These are phyloP conservation scores for Eupristina koningsbergeri DNA, from an alignment of 1,140 invertebrate genomes.

Conservation along the genomic window DNA sequence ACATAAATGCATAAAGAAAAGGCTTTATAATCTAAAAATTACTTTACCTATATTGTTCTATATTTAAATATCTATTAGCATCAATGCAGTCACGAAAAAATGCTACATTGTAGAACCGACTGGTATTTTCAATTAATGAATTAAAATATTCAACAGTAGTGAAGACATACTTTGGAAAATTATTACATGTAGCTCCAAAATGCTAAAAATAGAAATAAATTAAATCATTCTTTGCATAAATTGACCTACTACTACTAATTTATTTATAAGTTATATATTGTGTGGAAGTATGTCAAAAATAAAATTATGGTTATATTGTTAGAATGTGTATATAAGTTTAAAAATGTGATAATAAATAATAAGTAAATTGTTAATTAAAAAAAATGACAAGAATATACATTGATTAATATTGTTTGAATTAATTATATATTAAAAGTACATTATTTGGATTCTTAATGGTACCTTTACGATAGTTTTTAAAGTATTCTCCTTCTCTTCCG, in stretches of 20 bases:
- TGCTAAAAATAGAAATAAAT: slow-evolving; percentile 39
- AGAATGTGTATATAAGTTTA: no score
- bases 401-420: no score
- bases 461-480: slow-evolving; percentile 37
- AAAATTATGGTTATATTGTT: no score
- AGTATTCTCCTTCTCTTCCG: slow-evolving; percentile 21
- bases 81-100: slow-evolving; percentile 49
- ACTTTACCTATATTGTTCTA: slow-evolving; percentile 46
- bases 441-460: not conserved
- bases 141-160: slow-evolving; percentile 39
- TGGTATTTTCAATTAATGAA: not conserved
- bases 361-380: no score
- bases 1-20: not conserved
- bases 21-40: not conserved
- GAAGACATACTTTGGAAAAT: slow-evolving; percentile 39
- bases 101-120: slow-evolving; percentile 31
- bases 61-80: slow-evolving; percentile 48
- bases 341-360: no score
- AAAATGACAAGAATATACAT: no score
- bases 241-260: not conserved
- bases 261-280: no score
- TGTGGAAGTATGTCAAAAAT: no score
- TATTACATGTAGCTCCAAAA: slow-evolving; percentile 43
- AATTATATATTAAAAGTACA: no score
- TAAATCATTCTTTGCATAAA: not conserved